These are phyloP conservation scores for Dolichoris vasculosae DNA, from an alignment of 1,140 invertebrate genomes.

Conservation along the genomic window DNA sequence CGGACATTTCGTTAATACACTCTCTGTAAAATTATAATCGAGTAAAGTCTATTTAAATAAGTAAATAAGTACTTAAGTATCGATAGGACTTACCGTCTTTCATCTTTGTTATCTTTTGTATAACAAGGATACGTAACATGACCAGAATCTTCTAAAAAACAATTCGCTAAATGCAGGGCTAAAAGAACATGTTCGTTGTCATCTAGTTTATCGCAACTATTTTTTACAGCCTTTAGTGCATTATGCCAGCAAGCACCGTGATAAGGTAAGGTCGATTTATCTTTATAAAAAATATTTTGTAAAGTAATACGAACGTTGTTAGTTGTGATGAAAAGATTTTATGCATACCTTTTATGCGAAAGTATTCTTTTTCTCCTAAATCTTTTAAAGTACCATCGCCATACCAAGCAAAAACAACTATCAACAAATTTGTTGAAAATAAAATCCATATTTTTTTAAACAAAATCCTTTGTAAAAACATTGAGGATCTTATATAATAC, in stretches of 20 bases:
- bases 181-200: constrained; percentile 78
- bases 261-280: constrained; percentile 71
- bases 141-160: constrained; percentile 80
- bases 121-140: constrained; percentile 75
- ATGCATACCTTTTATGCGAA: constrained; percentile 58
- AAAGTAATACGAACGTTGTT: not conserved
- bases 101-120: constrained; percentile 63
- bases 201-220: constrained; percentile 76
- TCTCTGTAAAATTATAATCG: constrained; percentile 60
- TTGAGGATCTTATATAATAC: not conserved
- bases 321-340: not conserved
- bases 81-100: constrained; percentile 60
- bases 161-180: constrained; percentile 80
- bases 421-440: constrained; percentile 31
- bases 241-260: constrained; percentile 80
- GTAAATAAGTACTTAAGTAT: constrained; percentile 21
- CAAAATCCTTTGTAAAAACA: constrained; percentile 3
- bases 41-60: constrained; percentile 19
- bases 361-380: constrained; percentile 64
- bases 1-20: constrained; percentile 78
- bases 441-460: constrained; percentile 45
- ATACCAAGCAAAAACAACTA: constrained; percentile 43
- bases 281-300: constrained; percentile 47
- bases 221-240: constrained; percentile 75
- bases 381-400: constrained; percentile 58